A percentile compares a stretch with the other conserved stretches of the same genome.
phyloP scores from a whole-genome alignment of 2,888 invertebrate genomes.

The Oegoconia quadripuncta region DNA sequence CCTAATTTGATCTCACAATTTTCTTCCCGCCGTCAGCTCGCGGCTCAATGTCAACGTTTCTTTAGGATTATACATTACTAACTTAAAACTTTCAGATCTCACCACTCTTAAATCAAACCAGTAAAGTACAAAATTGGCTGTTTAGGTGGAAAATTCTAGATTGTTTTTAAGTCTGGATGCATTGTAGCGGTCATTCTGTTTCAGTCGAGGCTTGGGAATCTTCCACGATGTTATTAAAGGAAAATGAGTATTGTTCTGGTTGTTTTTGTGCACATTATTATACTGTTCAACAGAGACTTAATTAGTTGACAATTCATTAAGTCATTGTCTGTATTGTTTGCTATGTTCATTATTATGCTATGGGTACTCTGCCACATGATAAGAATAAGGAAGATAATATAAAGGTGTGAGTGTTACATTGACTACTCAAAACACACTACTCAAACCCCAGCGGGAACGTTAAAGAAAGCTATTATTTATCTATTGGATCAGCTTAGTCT shows the following conservation, averaged over 20 bases:
- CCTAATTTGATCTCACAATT: conserved; percentile 73
- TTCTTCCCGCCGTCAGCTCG: conserved; percentile 52
- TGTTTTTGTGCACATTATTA: conserved; percentile 50
- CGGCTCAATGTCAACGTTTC: conserved; percentile 71
- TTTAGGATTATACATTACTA: conserved; percentile 60
- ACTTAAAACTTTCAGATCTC: conserved; percentile 23
- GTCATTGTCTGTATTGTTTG: conserved; percentile 18
- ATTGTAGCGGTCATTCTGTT: conserved; percentile 61
- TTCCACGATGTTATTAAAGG: conserved; percentile 64
- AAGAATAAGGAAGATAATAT: no score
- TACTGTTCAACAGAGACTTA: conserved; percentile 24
- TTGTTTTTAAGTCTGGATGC: conserved; percentile 40
- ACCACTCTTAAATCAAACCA: conserved; percentile 13
- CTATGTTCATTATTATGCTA: no score
- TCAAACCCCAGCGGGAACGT: no score
- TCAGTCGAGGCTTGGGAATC: conserved; percentile 55
- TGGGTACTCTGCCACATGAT: no score
- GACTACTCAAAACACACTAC: no score
- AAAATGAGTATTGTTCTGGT: conserved; percentile 60
- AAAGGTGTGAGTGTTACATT: no score
- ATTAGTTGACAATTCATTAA: conserved; percentile 20
- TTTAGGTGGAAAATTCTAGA: conserved; percentile 13
- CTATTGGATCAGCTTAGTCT: no score
- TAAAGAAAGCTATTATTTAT: no score
- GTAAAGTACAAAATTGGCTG: conserved; percentile 29